Evolutionary conservation across 2,888 invertebrate genomes (phyloP).

Genomic region (Mactromeris polynyma): DNA sequence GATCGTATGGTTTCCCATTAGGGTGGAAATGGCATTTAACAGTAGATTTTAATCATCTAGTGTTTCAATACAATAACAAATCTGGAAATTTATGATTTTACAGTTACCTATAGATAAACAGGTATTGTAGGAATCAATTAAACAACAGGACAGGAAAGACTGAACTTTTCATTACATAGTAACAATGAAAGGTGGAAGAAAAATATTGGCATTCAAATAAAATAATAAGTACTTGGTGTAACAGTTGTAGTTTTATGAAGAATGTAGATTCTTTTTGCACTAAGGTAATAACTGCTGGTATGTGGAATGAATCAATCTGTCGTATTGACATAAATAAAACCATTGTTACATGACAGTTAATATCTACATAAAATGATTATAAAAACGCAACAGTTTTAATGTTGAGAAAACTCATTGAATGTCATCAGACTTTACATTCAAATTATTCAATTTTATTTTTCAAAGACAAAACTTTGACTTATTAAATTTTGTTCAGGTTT

Average conservation of each 20-base stretch:
- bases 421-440: no score
- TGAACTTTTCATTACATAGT: not conserved
- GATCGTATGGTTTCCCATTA: not conserved
- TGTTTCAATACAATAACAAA: constrained; percentile 4
- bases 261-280: no score
- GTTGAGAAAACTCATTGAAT: no score
- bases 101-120: not conserved
- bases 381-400: no score
- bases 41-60: not conserved
- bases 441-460: no score
- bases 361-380: no score
- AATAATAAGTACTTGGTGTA: not conserved
- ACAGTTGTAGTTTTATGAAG: not conserved
- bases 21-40: not conserved
- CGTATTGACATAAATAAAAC: no score
- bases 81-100: not conserved
- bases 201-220: not conserved
- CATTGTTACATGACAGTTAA: no score
- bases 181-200: not conserved
- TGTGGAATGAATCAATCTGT: no score
- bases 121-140: constrained; percentile 3
- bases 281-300: no score
- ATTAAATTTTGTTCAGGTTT: no score
- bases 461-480: no score
- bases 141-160: not conserved